phyloP scores from a whole-genome alignment of 2,113 vertebrate species.

The Australoheros scitulus region DNA sequence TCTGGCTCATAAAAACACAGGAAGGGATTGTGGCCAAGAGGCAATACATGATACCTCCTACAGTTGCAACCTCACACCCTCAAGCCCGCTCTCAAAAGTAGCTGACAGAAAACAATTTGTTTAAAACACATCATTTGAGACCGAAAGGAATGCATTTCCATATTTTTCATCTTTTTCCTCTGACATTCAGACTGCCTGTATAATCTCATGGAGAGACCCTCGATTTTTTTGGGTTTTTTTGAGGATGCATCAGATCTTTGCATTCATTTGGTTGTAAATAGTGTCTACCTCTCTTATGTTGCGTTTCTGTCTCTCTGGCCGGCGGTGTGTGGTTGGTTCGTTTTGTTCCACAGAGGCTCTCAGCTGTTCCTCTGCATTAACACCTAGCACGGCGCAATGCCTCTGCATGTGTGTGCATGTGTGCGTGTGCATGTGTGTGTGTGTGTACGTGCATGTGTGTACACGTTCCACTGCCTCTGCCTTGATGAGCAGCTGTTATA shows the following conservation, averaged over 20 bases:
- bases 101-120: slow-evolving; percentile 22
- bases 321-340: slow-evolving; percentile 35
- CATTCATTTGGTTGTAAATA: neutral
- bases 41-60: slow-evolving; percentile 19
- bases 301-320: slow-evolving; percentile 20
- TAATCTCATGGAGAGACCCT: neutral
- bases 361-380: slow-evolving; percentile 73
- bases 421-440: neutral
- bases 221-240: neutral
- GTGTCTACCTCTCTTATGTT: neutral
- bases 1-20: slow-evolving; percentile 49
- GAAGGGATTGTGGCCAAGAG: slow-evolving; percentile 40
- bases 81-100: neutral
- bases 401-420: neutral
- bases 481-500: slow-evolving; percentile 75
- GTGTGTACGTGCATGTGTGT: neutral
- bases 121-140: neutral
- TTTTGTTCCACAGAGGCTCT: slow-evolving; percentile 58
- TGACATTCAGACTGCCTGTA: neutral
- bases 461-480: slow-evolving; percentile 10
- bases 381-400: slow-evolving; percentile 53
- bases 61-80: slow-evolving; percentile 33
- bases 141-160: neutral
- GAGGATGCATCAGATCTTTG: neutral
- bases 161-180: neutral